phyloP scores from a whole-genome alignment of 2,113 vertebrate genomes.

The Tonatia bakeri region DNA sequence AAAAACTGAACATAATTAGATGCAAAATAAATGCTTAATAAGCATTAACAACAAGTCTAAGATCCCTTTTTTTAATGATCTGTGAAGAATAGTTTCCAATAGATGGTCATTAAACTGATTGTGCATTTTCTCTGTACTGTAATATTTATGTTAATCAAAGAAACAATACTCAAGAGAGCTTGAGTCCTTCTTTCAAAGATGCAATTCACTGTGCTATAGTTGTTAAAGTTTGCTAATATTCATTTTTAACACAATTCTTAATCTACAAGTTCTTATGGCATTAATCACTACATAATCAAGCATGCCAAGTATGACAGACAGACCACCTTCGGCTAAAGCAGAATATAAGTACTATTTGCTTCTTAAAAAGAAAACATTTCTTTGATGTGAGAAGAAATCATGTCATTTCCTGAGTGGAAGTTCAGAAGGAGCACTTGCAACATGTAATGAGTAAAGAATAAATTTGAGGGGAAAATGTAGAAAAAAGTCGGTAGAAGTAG shows the following conservation, averaged over 20 bases:
- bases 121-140: neutral
- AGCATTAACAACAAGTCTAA: neutral
- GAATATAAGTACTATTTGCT: neutral
- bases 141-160: neutral
- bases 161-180: neutral
- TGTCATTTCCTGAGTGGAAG: constrained; percentile 54
- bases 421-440: neutral
- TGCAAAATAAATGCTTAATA: neutral
- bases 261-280: neutral
- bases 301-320: constrained; percentile 14
- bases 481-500: neutral
- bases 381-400: constrained; percentile 40
- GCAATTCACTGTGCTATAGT: neutral
- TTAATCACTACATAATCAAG: constrained; percentile 7
- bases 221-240: neutral
- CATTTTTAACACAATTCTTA: neutral
- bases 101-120: neutral
- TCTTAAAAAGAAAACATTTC: constrained; percentile 50
- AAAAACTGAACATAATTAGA: neutral
- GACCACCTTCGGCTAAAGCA: constrained; percentile 20
- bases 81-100: neutral
- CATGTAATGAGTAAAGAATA: neutral
- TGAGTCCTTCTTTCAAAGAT: neutral
- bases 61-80: neutral
- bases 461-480: neutral